Conservation (phyloP, 1,140 invertebrate genomes). For the Danaus plexippus region DNA sequence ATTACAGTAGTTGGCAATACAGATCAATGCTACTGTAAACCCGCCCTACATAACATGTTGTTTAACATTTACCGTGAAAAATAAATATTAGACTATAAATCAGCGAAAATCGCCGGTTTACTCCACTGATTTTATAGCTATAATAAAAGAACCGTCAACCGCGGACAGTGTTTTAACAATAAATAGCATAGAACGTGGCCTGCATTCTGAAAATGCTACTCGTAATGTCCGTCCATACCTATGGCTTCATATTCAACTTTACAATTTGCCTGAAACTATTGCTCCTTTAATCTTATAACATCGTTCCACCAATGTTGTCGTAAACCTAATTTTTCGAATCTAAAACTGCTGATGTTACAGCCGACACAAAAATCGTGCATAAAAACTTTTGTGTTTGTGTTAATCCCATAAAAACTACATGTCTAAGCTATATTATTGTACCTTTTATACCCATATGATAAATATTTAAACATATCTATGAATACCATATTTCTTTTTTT, state of each 20-base stretch:
- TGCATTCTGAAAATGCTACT: constrained; percentile 43
- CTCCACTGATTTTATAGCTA: constrained; percentile 57
- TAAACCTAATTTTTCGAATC: too few species aligned
- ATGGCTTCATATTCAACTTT: constrained; percentile 39
- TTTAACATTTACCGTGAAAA: constrained; percentile 57
- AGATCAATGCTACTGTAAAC: constrained; percentile 26
- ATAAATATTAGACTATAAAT: constrained; percentile 65
- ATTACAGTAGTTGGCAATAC: too few species aligned
- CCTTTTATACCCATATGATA: too few species aligned
- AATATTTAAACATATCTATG: too few species aligned
- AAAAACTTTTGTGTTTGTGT: too few species aligned
- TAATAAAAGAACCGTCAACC: constrained; percentile 68
- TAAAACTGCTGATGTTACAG: too few species aligned
- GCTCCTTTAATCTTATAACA: too few species aligned
- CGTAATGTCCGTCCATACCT: constrained; percentile 36
- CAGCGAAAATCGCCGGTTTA: constrained; percentile 55
- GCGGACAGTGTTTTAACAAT: constrained; percentile 50
- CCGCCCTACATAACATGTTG: constrained; percentile 38
- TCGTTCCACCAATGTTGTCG: too few species aligned
- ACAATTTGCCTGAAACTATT: constrained; percentile 23
- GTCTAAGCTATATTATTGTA: too few species aligned
- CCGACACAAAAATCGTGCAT: too few species aligned
- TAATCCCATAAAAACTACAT: too few species aligned
- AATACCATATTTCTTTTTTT: too few species aligned
- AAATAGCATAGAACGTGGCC: constrained; percentile 51